Percentiles rank a stretch among this genome's conserved stretches.
Conservation (phyloP, 2,113 vertebrate genomes). For the Sprattus sprattus region DNA sequence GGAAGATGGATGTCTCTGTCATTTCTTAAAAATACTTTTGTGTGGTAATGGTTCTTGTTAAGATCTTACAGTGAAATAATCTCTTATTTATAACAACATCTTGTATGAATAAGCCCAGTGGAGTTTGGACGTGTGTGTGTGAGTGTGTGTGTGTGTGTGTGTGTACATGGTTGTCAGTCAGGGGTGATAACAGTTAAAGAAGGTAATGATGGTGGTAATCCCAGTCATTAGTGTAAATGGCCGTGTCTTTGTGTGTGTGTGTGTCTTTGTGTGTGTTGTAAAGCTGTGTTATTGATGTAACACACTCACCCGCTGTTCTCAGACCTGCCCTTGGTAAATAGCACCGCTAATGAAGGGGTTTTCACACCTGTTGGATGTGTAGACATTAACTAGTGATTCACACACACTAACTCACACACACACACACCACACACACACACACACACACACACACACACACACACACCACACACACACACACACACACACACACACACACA, state of each 20-base stretch:
- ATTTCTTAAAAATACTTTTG: too few relatives aligned
- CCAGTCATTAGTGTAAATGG: not conserved
- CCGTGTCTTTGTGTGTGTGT: not conserved
- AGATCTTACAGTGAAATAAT: too few relatives aligned
- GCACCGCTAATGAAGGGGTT: not conserved
- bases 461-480: not conserved
- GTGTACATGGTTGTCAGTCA: not conserved
- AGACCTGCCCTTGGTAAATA: not conserved
- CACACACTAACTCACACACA: not conserved
- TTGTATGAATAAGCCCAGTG: too few relatives aligned
- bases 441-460: not conserved
- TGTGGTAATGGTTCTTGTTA: too few relatives aligned
- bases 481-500: not conserved
- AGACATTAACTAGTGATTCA: not conserved
- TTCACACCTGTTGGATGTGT: not conserved
- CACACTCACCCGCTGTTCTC: not conserved
- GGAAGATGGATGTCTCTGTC: too few relatives aligned
- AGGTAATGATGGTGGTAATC: not conserved
- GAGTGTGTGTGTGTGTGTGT: not conserved
- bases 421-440: not conserved
- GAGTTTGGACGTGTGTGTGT: too few relatives aligned
- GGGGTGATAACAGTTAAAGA: not conserved
- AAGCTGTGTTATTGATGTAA: not conserved
- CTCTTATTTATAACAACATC: too few relatives aligned
- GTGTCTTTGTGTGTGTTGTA: constrained; percentile 36